Base-by-base conservation (phyloP, 2,113 vertebrate genomes). In the Symphodus melops region DNA sequence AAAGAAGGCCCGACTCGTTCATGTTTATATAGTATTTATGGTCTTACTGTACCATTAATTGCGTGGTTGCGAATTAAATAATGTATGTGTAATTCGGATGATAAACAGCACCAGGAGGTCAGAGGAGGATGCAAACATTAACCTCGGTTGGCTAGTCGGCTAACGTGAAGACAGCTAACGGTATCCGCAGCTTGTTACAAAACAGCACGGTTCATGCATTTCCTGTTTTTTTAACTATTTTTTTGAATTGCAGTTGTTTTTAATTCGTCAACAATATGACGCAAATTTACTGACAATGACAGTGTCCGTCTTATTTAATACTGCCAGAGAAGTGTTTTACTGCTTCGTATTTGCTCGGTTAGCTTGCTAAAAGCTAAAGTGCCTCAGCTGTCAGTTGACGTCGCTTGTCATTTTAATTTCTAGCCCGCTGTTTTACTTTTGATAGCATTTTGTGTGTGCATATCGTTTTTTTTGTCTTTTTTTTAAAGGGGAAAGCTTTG, bases 321-420 rank as follows among this genome's bases (percentile, higher is more conserved):
- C n/a, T 1, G 9, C 4, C 9, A 5, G 3, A n/a, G 58, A 19
- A 1, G 42, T n/a, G 37, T 51, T 41, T 19, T 20, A 10, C 28
- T 25, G 42, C 56, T 33, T 13, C 51, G 48, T 37, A 37, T 53
- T 87, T 88, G 80, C 77, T 33, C 14, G 33, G 54, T 36, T 56
- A 56, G 78, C 71, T 63, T 85, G 41, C 58, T 42, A 36, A 71
- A 71, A 67, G 85, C 85, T 81, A 78, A 33, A 72, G 60, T 12
- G 17, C 36, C 36, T 66, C 66, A 83, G 77, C 85, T 91, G 88
- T 90, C 82, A 81, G 54, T 36, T 55, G 64, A 66, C 57, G 66
- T 19, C 7, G 56, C 10, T 71, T 21, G 42, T 73, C 21, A 39
- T 55, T 69, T 70, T 19, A 56, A 14, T 19, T 19, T 41, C 3